Conservation (phyloP, 35 echinoderm and acorn worm species). For the Apostichopus californicus region DNA sequence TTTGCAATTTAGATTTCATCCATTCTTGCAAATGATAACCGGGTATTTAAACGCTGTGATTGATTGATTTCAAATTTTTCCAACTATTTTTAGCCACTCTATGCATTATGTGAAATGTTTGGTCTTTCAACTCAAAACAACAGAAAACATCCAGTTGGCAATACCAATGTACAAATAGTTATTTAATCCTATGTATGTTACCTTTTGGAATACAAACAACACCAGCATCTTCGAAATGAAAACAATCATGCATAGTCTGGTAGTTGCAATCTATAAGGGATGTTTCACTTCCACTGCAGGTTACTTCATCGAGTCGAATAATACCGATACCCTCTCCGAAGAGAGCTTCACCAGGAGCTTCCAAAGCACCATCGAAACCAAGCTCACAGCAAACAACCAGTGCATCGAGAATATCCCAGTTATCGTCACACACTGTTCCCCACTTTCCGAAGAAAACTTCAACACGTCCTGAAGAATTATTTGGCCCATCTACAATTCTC, state of each 20-base stretch:
- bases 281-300: neutral
- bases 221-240: slow-evolving; percentile 14
- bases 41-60: too few species aligned
- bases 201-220: slow-evolving; percentile 23
- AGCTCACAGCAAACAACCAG: slow-evolving; percentile 51
- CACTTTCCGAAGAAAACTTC: slow-evolving; percentile 45
- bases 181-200: neutral
- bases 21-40: neutral
- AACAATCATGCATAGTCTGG: neutral
- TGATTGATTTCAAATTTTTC: too few species aligned
- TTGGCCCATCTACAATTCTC: neutral
- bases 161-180: too few species aligned
- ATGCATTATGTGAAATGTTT: too few species aligned
- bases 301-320: slow-evolving; percentile 19
- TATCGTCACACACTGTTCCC: slow-evolving; percentile 67
- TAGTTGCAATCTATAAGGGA: neutral
- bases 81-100: too few species aligned
- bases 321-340: slow-evolving; percentile 6
- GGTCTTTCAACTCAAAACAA: too few species aligned
- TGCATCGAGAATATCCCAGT: slow-evolving; percentile 40
- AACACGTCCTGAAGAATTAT: slow-evolving; percentile 50
- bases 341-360: neutral
- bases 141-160: too few species aligned
- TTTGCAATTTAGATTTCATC: neutral
- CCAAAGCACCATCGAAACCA: neutral